Conservation (phyloP, 1,140 invertebrate genomes). For the Apis dorsata region DNA sequence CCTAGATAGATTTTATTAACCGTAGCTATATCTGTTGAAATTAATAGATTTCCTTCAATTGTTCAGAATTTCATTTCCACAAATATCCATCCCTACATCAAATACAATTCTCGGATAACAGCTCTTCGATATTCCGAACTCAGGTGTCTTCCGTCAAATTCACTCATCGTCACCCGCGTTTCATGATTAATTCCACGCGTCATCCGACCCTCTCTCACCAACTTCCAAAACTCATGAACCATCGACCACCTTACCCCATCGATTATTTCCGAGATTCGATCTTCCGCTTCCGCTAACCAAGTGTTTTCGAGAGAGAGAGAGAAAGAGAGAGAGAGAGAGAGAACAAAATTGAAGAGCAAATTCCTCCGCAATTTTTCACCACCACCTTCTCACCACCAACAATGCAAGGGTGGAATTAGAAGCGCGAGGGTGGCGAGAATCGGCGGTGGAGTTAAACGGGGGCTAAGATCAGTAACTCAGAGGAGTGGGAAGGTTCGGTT, state of each 20-base stretch:
- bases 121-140: neutral
- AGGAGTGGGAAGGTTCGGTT: neutral
- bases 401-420: conserved; percentile 53
- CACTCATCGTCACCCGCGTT: neutral
- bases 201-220: neutral
- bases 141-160: neutral
- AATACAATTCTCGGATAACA: neutral
- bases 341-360: conserved; percentile 9
- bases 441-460: conserved; percentile 1
- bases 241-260: neutral
- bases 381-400: conserved; percentile 40
- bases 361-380: conserved; percentile 46
- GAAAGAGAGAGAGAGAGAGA: neutral
- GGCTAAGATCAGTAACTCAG: neutral
- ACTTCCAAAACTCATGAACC: neutral
- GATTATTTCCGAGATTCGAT: conserved; percentile 12
- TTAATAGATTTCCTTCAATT: neutral
- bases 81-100: neutral
- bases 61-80: neutral
- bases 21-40: too few species aligned
- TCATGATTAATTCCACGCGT: neutral
- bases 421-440: conserved; percentile 52
- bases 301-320: too few species aligned
- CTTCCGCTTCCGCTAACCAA: neutral
- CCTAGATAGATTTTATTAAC: too few species aligned